Conservation (phyloP, 1,140 invertebrate genomes). For the Aphis craccivora region DNA sequence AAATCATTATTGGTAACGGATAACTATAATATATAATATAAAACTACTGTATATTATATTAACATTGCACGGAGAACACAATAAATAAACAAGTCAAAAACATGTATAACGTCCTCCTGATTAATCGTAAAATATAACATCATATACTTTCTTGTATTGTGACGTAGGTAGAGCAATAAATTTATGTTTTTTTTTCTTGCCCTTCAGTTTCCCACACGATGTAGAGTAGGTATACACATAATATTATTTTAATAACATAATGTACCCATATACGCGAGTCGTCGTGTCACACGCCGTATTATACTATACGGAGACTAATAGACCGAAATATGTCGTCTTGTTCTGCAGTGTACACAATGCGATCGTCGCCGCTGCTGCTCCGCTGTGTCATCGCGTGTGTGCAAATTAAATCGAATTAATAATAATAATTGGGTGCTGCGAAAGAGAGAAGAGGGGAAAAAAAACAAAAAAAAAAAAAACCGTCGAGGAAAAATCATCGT, state of each 20-base stretch:
- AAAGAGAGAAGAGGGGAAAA: background rate
- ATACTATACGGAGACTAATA: background rate
- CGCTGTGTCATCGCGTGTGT: background rate
- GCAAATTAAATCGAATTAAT: slow-evolving; percentile 42
- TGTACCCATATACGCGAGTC: background rate
- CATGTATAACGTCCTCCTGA: background rate
- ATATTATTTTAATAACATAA: background rate
- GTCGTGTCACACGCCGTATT: background rate
- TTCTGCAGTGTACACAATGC: background rate
- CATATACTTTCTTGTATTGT: background rate
- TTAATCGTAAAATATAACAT: background rate
- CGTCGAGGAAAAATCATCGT: slow-evolving; percentile 38
- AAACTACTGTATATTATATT: background rate
- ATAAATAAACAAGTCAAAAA: background rate
- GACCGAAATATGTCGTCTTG: background rate
- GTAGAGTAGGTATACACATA: background rate
- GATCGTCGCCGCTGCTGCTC: background rate
- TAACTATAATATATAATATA: background rate
- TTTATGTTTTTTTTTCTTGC: background rate
- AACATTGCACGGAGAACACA: background rate
- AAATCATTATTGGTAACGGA: background rate
- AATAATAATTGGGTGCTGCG: slow-evolving; percentile 26
- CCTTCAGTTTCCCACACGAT: background rate
- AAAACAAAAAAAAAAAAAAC: background rate
- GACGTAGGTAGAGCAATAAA: background rate